Evolutionary conservation across 2,113 vertebrate genomes (phyloP).

Genomic region (Talpa occidentalis): DNA sequence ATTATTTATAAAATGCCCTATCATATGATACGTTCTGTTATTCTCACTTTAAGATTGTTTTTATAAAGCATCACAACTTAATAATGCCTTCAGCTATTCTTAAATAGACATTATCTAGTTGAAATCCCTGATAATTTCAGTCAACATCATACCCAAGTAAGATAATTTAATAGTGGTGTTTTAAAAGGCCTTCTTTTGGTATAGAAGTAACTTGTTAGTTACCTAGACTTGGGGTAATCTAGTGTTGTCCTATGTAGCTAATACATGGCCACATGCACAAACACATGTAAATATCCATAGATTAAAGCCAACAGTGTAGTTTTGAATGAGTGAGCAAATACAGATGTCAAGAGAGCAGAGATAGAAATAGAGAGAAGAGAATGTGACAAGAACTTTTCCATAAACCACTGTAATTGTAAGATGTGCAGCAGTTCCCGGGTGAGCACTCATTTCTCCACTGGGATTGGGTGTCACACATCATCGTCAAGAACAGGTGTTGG

Average conservation of each 20-base stretch:
- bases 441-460: background rate
- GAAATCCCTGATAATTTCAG: background rate
- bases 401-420: background rate
- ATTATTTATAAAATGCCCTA: background rate
- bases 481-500: conserved; percentile 67
- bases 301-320: background rate
- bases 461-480: background rate
- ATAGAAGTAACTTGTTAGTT: background rate
- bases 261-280: background rate
- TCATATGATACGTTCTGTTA: background rate
- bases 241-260: background rate
- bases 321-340: background rate
- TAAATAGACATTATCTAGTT: background rate
- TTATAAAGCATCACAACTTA: background rate
- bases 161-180: background rate
- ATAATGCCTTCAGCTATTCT: background rate
- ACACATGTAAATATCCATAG: background rate
- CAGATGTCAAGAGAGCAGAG: background rate
- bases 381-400: background rate
- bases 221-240: background rate
- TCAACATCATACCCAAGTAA: background rate
- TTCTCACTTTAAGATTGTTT: conserved; percentile 8
- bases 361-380: background rate
- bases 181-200: background rate
- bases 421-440: background rate